Evolutionary conservation across 1,140 invertebrate genomes (phyloP).

Genomic region (Cecropterus lyciades): DNA sequence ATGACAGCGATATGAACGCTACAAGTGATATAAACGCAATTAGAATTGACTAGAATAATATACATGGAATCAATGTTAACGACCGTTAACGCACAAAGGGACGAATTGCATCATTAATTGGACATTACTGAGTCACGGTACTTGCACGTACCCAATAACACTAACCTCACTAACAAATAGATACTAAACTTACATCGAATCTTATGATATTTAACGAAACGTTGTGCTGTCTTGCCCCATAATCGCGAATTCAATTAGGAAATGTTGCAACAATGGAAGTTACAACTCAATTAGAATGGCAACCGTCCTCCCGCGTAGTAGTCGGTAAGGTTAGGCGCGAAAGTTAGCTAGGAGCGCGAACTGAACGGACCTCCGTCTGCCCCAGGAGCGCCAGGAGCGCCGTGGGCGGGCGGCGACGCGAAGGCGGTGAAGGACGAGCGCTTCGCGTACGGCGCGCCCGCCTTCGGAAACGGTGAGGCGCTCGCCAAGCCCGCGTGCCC

Average conservation of each 20-base stretch:
- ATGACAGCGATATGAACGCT: constrained; percentile 35
- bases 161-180: constrained; percentile 76
- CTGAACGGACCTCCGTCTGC: constrained; percentile 76
- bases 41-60: constrained; percentile 55
- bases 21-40: constrained; percentile 52
- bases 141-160: constrained; percentile 62
- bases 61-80: constrained; percentile 50
- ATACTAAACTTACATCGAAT: constrained; percentile 56
- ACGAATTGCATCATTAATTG: constrained; percentile 61
- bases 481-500: constrained; percentile 86
- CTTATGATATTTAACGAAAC: constrained; percentile 47
- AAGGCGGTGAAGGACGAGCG: constrained; percentile 48
- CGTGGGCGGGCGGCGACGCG: constrained; percentile 59
- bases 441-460: constrained; percentile 45
- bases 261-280: constrained; percentile 67
- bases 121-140: constrained; percentile 71
- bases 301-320: constrained; percentile 24
- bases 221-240: constrained; percentile 16
- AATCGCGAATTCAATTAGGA: constrained; percentile 25
- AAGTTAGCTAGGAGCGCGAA: constrained; percentile 49
- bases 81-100: constrained; percentile 45
- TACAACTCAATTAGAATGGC: constrained; percentile 29
- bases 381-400: constrained; percentile 72
- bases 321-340: constrained; percentile 36
- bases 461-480: constrained; percentile 58